phyloP scores from a whole-genome alignment of 92 coral and sea anemone species.

The Palythoa grandis region DNA sequence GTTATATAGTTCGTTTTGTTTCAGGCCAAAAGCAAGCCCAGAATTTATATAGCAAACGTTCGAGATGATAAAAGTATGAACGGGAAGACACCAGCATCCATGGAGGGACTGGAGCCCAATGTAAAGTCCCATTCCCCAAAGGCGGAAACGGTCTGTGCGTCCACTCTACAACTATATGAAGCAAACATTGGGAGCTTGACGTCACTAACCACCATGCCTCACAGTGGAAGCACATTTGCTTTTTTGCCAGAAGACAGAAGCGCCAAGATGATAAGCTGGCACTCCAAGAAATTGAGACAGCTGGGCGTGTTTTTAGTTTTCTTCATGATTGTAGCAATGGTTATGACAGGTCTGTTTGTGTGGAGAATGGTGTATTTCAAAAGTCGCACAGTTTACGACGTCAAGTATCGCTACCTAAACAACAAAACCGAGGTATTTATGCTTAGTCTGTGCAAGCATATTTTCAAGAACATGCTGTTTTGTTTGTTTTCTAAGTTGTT shows the following conservation, averaged over 20 bases:
- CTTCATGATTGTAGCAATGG: slow-evolving; percentile 72
- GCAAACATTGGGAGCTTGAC: slow-evolving; percentile 61
- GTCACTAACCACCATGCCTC: slow-evolving; percentile 57
- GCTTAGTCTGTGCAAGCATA: background rate
- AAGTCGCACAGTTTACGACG: background rate
- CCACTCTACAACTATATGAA: slow-evolving; percentile 53
- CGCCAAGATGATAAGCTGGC: slow-evolving; percentile 76
- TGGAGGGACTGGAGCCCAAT: slow-evolving; percentile 35
- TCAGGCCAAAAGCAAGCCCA: slow-evolving; percentile 7
- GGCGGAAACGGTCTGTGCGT: slow-evolving; percentile 18
- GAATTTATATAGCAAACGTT: background rate
- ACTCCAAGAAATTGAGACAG: slow-evolving; percentile 61
- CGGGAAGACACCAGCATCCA: background rate
- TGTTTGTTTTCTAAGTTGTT: background rate
- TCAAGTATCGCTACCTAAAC: background rate
- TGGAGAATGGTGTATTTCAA: slow-evolving; percentile 70
- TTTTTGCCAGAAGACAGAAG: slow-evolving; percentile 62
- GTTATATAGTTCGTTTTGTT: background rate
- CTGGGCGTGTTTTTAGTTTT: slow-evolving; percentile 62
- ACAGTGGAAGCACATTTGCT: slow-evolving; percentile 54
- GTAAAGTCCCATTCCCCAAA: slow-evolving; percentile 56
- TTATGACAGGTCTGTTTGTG: slow-evolving; percentile 85
- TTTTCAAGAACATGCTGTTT: background rate
- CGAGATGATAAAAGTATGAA: background rate
- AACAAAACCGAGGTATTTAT: slow-evolving; percentile 27